Evolutionary conservation across 64 coral and sea anemone genomes (phyloP).

Genomic region (Dendrophyllia cribrosa): DNA sequence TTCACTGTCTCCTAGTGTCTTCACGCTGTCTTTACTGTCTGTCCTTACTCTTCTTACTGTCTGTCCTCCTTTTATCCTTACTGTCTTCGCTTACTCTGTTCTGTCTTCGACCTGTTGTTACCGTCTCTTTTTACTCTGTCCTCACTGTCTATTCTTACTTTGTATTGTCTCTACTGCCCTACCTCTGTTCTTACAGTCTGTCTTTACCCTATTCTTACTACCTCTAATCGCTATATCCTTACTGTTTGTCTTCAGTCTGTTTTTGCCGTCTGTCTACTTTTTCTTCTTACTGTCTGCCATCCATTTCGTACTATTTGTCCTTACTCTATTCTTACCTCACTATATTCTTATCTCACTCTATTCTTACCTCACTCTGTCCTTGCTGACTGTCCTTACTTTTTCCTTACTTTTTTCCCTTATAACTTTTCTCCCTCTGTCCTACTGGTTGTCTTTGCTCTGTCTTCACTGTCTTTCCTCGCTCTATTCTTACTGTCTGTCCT

Average conservation of each 20-base stretch:
- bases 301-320: background rate
- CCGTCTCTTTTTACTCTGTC: no score
- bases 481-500: background rate
- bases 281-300: background rate
- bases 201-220: background rate
- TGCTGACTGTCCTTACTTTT: no score
- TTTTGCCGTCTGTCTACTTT: background rate
- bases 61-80: background rate
- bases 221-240: background rate
- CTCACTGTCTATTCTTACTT: background rate
- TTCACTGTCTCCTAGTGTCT: background rate
- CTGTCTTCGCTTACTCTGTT: background rate
- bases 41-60: background rate
- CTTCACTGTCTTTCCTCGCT: background rate
- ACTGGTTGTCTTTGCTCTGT: background rate
- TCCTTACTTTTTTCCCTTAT: background rate
- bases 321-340: background rate
- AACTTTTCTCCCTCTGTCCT: background rate
- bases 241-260: background rate
- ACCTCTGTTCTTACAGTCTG: background rate
- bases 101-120: no score
- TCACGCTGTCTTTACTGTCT: background rate
- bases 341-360: background rate
- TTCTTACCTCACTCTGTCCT: background rate
- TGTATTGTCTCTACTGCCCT: background rate